Base-by-base conservation (phyloP, 2,888 invertebrate genomes). In the Acanthosoma haemorrhoidale region DNA sequence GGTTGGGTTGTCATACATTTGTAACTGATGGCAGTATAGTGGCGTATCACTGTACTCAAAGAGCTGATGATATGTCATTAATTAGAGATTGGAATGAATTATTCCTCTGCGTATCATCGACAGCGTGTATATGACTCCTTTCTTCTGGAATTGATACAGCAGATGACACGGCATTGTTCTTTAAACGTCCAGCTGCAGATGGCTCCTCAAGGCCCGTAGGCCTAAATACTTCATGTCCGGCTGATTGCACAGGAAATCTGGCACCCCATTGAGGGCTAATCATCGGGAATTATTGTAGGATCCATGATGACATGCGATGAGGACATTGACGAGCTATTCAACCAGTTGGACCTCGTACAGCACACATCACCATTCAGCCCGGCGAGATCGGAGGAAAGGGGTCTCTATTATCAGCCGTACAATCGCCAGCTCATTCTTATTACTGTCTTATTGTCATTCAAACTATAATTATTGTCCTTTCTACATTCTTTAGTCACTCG, bases 261-360 rank as follows among this genome's bases (percentile, higher is more conserved):
- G 21, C 29, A 21, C 51, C 4, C 51, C 51, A 51, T 51, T 51
- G 13, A 51, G 21, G 25, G 51, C 51, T 51, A 51, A 51, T 51
- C 51, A 51, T 51, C 51, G 51, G 51, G 51, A 51, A 51, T 51
- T 51, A 51, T 51, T 51, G 29, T 51, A 51, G 5, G n/a, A 18
- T 51, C 25, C 25, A 51, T 13, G 51, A 51, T 51, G 51, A 51
- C 51, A 51, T 51, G 51, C 51, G 25, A 5, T 25, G 5, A 25
- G 51, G 29, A 21, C 51, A n/a, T 51, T 51, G 51, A 51, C 51
- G 51, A 51, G 51, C 51, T 51, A 51, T 51, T 51, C 51, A 51
- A n/a, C 51, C n/a, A 25, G 25, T n/a, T n/a, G 25, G 43, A 13
- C 18, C 43, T 21, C 21, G 43, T 21, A 25, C 13, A 51, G 51